Evolutionary conservation across 1,140 invertebrate species (phyloP), one percentile per base, ranked within the genome.

Genomic region (Ephestia elutella): DNA sequence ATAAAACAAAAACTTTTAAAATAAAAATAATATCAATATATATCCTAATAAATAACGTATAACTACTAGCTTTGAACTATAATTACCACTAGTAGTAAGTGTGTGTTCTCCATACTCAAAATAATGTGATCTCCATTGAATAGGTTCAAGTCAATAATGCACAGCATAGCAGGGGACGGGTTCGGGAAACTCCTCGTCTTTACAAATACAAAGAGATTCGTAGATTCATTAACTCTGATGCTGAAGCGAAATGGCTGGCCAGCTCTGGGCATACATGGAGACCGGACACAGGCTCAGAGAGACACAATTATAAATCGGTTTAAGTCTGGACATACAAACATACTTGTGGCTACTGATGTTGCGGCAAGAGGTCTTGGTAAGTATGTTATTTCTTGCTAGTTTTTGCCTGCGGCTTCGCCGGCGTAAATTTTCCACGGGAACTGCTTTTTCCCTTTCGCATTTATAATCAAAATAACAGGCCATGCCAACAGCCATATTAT

Each of bases 191-290:
- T 86, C 91, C 92, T 63, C 91, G 94, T 98, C 55, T 97, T 98
- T 83, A 93, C 94, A 49, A 96, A 97, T 80, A 98, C 96, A 0
- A 98, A 97, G 80, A 92, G 93, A 67, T 96, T 95, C 82, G 93
- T 94, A 19, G 94, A 96, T 86, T 92, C 92, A 57, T 81, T 95
- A 17, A 90, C 92, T 9, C 73, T 91, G 32, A 80, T 86, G 67
- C 90, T 95, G 77, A 89, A 91, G 66, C 88, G 91, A 65, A 92
- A 92, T 87, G 93, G 93, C 49, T 90, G 87, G 92, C 91, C 90
- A 38, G 93, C 92, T 15, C 89, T 92, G 68, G 91, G 92, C 62
- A 95, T 95, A 72, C 94, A 95, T 86, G 94, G 94, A 54, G 93
- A 95, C 71, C 94, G 94, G 80, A 91, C 92, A 60, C 94, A 95